A percentile compares a stretch with the other conserved stretches of the same genome.
Conservation (phyloP, 2,113 vertebrate species). For the Petrocephalus zakoni region DNA sequence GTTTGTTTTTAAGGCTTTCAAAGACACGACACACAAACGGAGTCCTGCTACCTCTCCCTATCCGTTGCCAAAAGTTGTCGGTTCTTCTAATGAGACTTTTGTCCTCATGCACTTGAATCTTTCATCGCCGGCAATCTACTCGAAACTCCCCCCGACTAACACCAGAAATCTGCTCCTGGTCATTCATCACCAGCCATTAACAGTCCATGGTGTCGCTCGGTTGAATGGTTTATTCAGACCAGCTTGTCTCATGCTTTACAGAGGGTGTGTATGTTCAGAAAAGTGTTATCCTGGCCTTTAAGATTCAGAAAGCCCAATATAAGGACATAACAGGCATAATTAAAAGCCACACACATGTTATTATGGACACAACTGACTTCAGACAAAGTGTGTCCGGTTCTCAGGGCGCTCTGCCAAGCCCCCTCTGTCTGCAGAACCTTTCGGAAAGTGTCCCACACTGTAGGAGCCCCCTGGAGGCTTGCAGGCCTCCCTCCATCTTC, state of each 20-base stretch:
- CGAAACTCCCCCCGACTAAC: background rate
- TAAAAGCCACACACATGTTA: background rate
- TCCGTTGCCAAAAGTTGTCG: background rate
- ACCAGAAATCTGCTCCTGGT: conserved; percentile 20
- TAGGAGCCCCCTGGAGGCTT: background rate
- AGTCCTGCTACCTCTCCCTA: background rate
- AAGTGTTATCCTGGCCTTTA: background rate
- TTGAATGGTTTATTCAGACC: background rate
- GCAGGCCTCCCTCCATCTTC: background rate
- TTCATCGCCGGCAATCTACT: conserved; percentile 6
- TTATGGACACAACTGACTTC: background rate
- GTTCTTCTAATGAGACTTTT: conserved; percentile 13
- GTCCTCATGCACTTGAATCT: background rate
- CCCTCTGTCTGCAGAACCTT: background rate
- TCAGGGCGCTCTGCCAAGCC: background rate
- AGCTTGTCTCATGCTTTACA: background rate
- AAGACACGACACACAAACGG: background rate
- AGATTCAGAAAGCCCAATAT: background rate
- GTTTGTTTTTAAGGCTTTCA: background rate
- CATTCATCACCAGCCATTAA: conserved; percentile 22
- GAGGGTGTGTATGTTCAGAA: background rate
- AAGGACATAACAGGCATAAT: background rate
- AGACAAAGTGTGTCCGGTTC: background rate
- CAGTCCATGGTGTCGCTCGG: background rate
- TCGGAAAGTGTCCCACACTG: background rate